A percentile compares a stretch with the other conserved stretches of the same genome.
These are phyloP conservation scores for Parazoanthus darwini DNA, from an alignment of 92 coral and sea anemone species.

Conservation along the genomic window DNA sequence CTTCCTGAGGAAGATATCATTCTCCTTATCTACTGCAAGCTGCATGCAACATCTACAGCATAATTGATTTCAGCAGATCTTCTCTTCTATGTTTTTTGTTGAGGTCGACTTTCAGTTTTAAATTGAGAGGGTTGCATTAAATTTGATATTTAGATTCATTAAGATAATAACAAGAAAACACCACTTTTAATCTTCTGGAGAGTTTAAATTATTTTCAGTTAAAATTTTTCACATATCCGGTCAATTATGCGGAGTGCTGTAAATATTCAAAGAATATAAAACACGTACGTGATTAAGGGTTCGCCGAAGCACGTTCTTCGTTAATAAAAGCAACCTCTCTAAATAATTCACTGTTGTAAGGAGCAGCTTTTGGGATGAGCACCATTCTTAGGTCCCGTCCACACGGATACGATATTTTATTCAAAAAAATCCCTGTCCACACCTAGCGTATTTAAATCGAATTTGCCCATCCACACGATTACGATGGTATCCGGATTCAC, in stretches of 20 bases:
- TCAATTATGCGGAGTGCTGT: background rate
- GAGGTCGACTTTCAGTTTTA: background rate
- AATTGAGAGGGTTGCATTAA: background rate
- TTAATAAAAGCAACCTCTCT: background rate
- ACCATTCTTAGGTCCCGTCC: background rate
- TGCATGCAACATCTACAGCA: background rate
- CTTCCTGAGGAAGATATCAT: background rate
- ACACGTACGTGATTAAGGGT: background rate
- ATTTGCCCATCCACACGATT: no score
- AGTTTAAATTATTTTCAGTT: background rate
- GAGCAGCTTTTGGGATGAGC: background rate
- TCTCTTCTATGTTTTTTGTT: background rate
- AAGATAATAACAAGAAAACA: background rate
- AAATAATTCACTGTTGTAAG: no score
- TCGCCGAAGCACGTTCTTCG: background rate
- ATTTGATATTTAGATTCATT: background rate
- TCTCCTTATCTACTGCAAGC: background rate
- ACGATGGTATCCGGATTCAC: no score
- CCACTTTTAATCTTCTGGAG: background rate
- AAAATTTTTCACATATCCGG: background rate
- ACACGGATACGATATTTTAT: no score
- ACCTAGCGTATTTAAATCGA: no score
- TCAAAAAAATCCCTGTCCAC: no score
- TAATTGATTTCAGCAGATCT: background rate
- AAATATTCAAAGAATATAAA: background rate